Base-by-base conservation (phyloP, 2,888 invertebrate genomes). In the Eupithecia dodoneata region DNA sequence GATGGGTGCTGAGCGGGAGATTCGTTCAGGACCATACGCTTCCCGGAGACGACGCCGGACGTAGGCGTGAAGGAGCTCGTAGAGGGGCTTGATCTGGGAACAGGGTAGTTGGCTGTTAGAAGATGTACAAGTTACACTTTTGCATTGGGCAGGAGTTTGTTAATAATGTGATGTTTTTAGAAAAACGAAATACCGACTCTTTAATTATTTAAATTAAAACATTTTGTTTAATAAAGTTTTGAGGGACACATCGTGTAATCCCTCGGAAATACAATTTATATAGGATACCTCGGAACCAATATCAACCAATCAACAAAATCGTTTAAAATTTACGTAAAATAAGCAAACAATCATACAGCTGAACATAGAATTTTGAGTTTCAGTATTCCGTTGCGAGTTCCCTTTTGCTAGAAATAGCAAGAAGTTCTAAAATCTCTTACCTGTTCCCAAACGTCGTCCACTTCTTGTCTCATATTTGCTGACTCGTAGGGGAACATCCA, bases 401-500 rank as follows among this genome's bases (percentile, higher is more conserved):
- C n/a, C 45, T 7, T 45, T 45, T 45, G 45, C 7, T 55, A 18
- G 30, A 30, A 3, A 30, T 63, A 63, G 63, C 4, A 30, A 2
- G 12, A 30, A 30, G 4, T 10, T 59, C 30, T n/a, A 55, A 66
- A 66, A 59, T 18, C 6, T 47, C 71, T 74, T 84, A 94, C 95
- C 92, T 97, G 97, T 87, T 97, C 97, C 98, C 98, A 98, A 67
- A 97, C 97, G 80, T 97, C 97, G 75, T 98, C 98, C 42, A 99
- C 93, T 83, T 98, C 98, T 78, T 97, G 95, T 74, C 97, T 96
- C 87, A 99, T 97, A 77, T 97, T 96, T 0, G 96, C 94, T 0
- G 97, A 97, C 85, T 98, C 98, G 87, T 98, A 99, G 0, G 97
- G 97, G 85, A 97, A 97, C 93, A 97, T 97, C 98, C 99, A 99